These are phyloP conservation scores for Alauda arvensis DNA, from an alignment of 2,797 vertebrate species.

Conservation along the genomic window DNA sequence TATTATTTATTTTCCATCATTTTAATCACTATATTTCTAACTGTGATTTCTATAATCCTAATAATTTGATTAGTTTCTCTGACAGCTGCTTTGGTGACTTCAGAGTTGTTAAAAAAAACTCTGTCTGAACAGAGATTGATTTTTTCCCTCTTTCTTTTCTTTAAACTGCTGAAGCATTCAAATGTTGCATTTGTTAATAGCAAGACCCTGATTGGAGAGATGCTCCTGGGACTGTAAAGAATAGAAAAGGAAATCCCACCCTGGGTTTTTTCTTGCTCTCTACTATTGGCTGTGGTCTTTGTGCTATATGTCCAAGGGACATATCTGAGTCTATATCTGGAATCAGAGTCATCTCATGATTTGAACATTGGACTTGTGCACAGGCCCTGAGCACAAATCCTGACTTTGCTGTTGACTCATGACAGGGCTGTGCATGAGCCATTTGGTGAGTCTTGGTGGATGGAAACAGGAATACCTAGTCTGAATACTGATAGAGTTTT, in stretches of 20 bases:
- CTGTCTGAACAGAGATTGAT: not conserved
- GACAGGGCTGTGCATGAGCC: not conserved
- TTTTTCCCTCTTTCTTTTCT: not conserved
- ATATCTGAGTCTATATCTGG: not conserved
- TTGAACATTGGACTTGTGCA: not conserved
- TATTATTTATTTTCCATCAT: not conserved
- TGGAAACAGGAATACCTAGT: not conserved
- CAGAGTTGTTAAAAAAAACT: not conserved
- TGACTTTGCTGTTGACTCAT: not conserved
- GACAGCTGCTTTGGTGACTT: not conserved
- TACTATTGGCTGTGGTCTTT: not conserved
- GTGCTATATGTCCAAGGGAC: not conserved
- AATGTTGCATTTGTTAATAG: not conserved
- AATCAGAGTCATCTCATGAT: not conserved
- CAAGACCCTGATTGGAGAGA: not conserved
- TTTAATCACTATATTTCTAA: not conserved
- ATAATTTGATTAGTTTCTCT: not conserved
- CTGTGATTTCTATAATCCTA: not conserved
- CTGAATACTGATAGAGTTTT: not conserved
- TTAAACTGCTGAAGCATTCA: not conserved
- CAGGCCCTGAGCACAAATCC: not conserved
- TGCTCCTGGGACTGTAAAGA: not conserved
- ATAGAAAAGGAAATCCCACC: constrained; percentile 1
- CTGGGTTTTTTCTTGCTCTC: not conserved
- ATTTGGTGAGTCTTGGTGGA: not conserved